These are phyloP conservation scores for Ectropis grisescens DNA, from an alignment of 1,140 invertebrate genomes.

Conservation along the genomic window DNA sequence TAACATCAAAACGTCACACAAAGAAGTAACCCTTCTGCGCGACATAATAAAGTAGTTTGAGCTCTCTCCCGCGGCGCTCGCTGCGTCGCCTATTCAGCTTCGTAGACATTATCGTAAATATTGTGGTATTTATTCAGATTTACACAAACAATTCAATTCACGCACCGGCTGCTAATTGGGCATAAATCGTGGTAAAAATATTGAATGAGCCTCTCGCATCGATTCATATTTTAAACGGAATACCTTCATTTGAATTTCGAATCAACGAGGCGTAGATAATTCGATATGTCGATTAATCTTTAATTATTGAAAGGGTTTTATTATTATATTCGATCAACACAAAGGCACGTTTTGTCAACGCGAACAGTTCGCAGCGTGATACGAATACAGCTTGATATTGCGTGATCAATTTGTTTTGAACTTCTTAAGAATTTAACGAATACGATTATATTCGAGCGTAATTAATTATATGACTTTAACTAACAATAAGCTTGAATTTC, in stretches of 20 bases:
- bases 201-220: constrained; percentile 60
- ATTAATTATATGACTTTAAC: constrained; percentile 6
- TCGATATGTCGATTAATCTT: constrained; percentile 31
- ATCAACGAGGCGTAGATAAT: constrained; percentile 50
- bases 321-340: constrained; percentile 15
- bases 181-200: constrained; percentile 63
- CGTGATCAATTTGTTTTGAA: constrained; percentile 35
- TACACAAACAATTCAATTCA: constrained; percentile 66
- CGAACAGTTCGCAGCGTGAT: constrained; percentile 9
- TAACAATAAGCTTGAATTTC: constrained; percentile 14
- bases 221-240: constrained; percentile 57
- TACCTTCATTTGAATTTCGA: constrained; percentile 55
- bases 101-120: constrained; percentile 63
- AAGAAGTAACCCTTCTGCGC: constrained; percentile 55
- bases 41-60: constrained; percentile 41
- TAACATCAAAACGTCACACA: constrained; percentile 63
- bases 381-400: constrained; percentile 12
- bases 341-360: no score
- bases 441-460: constrained; percentile 6
- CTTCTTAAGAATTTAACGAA: constrained; percentile 7
- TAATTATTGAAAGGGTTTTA: constrained; percentile 25
- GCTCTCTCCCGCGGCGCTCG: constrained; percentile 40
- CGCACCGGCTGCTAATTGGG: constrained; percentile 60
- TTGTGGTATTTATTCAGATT: constrained; percentile 64
- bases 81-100: constrained; percentile 48